A percentile compares a stretch with the other conserved stretches of the same genome.
These are phyloP conservation scores for Saccostrea echinata DNA, from an alignment of 1,140 invertebrate genomes.

Conservation along the genomic window DNA sequence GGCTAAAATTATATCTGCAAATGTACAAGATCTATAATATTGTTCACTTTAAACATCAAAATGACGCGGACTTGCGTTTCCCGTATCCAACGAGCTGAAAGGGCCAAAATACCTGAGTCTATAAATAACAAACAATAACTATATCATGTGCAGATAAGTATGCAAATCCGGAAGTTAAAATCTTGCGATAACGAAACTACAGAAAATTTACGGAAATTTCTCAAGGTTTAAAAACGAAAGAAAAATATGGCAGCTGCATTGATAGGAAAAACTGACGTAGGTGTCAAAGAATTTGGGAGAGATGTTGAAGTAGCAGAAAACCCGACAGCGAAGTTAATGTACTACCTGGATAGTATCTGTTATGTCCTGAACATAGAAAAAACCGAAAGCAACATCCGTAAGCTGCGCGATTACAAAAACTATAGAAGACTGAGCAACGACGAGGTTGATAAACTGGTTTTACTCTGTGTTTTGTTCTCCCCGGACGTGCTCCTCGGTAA, in stretches of 20 bases:
- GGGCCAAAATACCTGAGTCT: not conserved
- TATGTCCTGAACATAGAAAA: slow-evolving; percentile 59
- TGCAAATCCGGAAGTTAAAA: not conserved
- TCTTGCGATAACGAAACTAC: slow-evolving; percentile 26
- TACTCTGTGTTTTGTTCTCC: slow-evolving; percentile 56
- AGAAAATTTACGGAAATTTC: slow-evolving; percentile 1
- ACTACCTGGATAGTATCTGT: slow-evolving; percentile 65
- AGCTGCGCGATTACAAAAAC: slow-evolving; percentile 52
- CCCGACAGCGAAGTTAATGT: slow-evolving; percentile 63
- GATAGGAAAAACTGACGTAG: slow-evolving; percentile 54
- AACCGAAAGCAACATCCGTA: slow-evolving; percentile 47
- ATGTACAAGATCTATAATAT: too few relatives aligned
- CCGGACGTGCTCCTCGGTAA: slow-evolving; percentile 64
- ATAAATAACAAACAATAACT: not conserved
- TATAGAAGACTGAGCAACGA: slow-evolving; percentile 51
- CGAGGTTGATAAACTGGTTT: slow-evolving; percentile 54
- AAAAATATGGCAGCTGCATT: slow-evolving; percentile 43
- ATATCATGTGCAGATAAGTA: too few relatives aligned
- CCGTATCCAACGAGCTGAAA: not conserved
- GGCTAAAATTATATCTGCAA: too few relatives aligned
- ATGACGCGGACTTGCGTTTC: not conserved
- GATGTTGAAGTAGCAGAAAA: slow-evolving; percentile 57
- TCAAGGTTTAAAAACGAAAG: slow-evolving; percentile 18
- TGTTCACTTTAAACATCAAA: not conserved
- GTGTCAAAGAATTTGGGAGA: slow-evolving; percentile 56